Percentiles rank a stretch among this genome's conserved stretches.
These are phyloP conservation scores for Megatriorchis doriae DNA, from an alignment of 2,113 vertebrate species.

Conservation along the genomic window DNA sequence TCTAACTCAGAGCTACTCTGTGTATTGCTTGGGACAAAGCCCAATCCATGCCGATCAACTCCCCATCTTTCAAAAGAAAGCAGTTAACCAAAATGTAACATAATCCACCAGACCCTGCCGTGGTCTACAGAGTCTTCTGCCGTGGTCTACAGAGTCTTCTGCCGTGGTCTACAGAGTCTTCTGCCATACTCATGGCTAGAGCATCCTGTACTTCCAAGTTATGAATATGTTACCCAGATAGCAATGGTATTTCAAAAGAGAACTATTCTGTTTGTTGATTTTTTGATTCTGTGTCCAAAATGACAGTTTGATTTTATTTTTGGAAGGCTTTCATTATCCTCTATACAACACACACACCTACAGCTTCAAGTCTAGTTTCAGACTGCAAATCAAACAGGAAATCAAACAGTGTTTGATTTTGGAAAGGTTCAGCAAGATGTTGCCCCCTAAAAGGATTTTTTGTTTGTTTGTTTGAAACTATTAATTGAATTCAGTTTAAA, in stretches of 20 bases:
- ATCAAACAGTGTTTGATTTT: background rate
- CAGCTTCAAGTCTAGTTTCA: background rate
- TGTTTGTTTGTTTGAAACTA: background rate
- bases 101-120: background rate
- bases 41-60: background rate
- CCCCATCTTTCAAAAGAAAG: background rate
- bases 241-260: background rate
- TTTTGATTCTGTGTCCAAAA: background rate
- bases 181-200: background rate
- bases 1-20: rapidly evolving
- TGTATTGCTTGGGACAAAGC: background rate
- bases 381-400: background rate
- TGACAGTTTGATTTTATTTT: background rate
- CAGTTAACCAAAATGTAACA: background rate
- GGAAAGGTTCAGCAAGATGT: background rate
- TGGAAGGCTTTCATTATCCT: background rate
- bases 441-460: background rate
- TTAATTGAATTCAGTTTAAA: background rate
- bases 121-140: background rate
- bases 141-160: background rate
- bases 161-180: background rate
- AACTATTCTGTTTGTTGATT: background rate
- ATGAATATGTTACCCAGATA: background rate
- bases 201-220: background rate
- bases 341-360: background rate